Evolutionary conservation across 2,113 vertebrate species (phyloP), one percentile per base, ranked within the genome.

Genomic region (Andinoacara biseriatus): DNA sequence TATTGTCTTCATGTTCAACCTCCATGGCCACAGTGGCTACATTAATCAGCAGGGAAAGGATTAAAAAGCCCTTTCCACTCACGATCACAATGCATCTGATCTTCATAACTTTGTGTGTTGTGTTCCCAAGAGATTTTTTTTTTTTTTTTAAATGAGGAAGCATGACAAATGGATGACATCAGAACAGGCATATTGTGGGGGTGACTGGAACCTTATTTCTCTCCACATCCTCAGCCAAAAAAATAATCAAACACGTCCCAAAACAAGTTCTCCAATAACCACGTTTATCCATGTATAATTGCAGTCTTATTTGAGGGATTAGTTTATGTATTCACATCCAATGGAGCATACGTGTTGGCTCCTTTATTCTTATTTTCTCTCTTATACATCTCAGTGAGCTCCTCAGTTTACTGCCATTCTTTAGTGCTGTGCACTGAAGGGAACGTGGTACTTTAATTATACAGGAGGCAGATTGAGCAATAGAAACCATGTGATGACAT

Each of bases 141-240:
- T 15, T 63, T 67, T 89, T 84, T 72, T 82, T 85, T 63, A 61
- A 77, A 74, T 81, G 82, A 80, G 86, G 83, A 80, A 85, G 59
- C 78, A 59, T 90, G 90, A 90, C 90, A 90, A 90, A 94, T 87
- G 81, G 77, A 93, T 92, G 89, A 90, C 89, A 90, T 92, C 89
- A 91, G 82, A 84, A 74, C 84, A 85, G 33, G 58, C 81, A 22
- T 76, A 72, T 67, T 20, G 85, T 35, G 17, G 83, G 87, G 76
- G 89, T 90, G 89, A 91, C 91, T 91, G 85, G 78, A 90, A 74
- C 83, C 56, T 83, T 4, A 15, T 92, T 87, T 88, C 54, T 35
- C 78, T 57, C 83, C 83, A 31, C 54, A 29, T 8, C 43, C 58
- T 60, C 9, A 24, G 89, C 88, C 87, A 88, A 82, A 86, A 69